Evolutionary conservation across 2,888 invertebrate genomes (phyloP).

Genomic region (Diarsia mendica): DNA sequence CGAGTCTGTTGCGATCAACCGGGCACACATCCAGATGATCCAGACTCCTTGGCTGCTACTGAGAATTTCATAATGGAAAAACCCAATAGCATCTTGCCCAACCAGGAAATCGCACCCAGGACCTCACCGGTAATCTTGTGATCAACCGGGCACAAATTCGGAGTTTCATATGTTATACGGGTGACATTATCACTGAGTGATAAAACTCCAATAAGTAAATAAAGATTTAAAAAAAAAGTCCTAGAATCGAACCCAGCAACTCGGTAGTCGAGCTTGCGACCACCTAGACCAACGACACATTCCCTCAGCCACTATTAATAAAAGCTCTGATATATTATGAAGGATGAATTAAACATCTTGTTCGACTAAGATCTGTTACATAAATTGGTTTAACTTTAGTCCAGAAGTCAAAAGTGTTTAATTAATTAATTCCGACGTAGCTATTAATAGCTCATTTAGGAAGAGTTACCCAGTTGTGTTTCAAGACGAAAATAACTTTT

Average conservation of each 20-base stretch:
- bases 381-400: not conserved
- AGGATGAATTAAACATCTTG: not conserved
- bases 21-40: not conserved
- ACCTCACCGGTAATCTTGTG: no score
- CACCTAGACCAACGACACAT: not conserved
- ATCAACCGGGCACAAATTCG: not conserved
- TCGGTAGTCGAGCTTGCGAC: not conserved
- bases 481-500: constrained; percentile 39
- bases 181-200: no score
- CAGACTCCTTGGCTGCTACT: no score
- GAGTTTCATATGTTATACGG: no score
- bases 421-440: constrained; percentile 19
- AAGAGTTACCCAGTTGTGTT: constrained; percentile 47
- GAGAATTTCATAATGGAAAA: no score
- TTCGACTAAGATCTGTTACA: not conserved
- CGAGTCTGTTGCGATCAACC: not conserved
- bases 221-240: no score
- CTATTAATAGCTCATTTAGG: constrained; percentile 43
- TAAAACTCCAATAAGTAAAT: no score
- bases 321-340: not conserved
- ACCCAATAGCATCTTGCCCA: no score
- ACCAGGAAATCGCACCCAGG: no score
- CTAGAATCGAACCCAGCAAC: not conserved
- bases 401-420: constrained; percentile 1
- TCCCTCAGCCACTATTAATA: not conserved